Evolutionary conservation across 2,797 vertebrate species (phyloP), one percentile per base, ranked within the genome.

Genomic region (Nannoperca australis): DNA sequence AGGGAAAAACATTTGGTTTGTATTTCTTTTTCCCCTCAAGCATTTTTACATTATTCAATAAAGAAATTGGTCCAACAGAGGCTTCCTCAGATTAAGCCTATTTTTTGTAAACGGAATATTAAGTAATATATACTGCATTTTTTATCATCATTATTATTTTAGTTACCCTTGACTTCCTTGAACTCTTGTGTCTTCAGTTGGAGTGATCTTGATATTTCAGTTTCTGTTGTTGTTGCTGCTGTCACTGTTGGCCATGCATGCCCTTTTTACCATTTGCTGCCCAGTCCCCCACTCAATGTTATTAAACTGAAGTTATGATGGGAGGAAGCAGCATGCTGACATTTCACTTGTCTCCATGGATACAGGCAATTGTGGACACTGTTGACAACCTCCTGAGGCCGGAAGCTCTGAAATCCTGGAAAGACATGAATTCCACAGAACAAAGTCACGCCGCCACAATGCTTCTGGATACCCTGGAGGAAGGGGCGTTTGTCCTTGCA

Each of bases 331-430:
- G 82, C 42, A 44, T 45, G 68, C 88, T 94, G 89, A 94, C 91
- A 84, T 91, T 88, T 92, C 47, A 77, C 90, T 90, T 83, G 95
- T 96, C 94, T 96, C 94, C 91, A 94, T 94, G 95, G 94, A 95
- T 95, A 87, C 96, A 99, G 98, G 98, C 98, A 70, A 98, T 99
- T 83, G 98, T 99, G 91, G 98, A 99, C 94, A 99, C 98, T 9
- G 98, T 99, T 88, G 97, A 99, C 96, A 99, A 99, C 94, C 96
- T 99, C 85, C 96, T 99, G 93, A 96, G 97, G 92, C 95, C 96
- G 4, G 98, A 99, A 94, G 98, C 98, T 68, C 94, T 99, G 91
- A 97, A 98, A 90, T 99, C 98, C 55, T 99, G 98, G 98, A 97
- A 95, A 88, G 98, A 99, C 91, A 99, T 99, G 98, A 99, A 99